Conservation (phyloP, 2,113 vertebrate species). For the Eidolon helvum region DNA sequence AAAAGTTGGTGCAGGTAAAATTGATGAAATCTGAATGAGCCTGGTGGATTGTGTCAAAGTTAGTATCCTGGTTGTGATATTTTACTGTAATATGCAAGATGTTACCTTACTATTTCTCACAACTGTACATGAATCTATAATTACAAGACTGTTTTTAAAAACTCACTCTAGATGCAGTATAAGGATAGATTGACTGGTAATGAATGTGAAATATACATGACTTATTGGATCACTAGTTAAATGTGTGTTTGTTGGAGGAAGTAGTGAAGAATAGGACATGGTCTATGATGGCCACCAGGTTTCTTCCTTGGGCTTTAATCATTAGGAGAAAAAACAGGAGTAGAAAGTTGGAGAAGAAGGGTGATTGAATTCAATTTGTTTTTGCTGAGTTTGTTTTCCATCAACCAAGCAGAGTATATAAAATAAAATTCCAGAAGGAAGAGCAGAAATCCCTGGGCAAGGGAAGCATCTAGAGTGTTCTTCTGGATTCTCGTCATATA, state of each 20-base stretch:
- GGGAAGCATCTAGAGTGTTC: neutral
- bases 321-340: neutral
- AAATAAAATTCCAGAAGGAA: neutral
- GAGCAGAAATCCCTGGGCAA: neutral
- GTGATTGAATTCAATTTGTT: neutral
- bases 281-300: neutral
- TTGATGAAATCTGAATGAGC: neutral
- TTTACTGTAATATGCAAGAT: neutral
- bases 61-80: neutral
- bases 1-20: neutral
- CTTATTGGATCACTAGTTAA: neutral
- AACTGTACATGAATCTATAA: neutral
- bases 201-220: neutral
- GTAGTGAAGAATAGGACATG: neutral
- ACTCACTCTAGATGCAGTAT: neutral
- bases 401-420: neutral
- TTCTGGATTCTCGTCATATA: neutral
- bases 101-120: neutral
- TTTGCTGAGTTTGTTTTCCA: neutral
- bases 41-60: neutral
- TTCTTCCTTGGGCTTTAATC: neutral
- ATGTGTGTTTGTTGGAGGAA: neutral
- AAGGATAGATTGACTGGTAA: neutral
- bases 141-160: neutral
- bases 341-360: neutral